Conservation (phyloP, 2,888 invertebrate genomes). For the Eupeodes luniger region DNA sequence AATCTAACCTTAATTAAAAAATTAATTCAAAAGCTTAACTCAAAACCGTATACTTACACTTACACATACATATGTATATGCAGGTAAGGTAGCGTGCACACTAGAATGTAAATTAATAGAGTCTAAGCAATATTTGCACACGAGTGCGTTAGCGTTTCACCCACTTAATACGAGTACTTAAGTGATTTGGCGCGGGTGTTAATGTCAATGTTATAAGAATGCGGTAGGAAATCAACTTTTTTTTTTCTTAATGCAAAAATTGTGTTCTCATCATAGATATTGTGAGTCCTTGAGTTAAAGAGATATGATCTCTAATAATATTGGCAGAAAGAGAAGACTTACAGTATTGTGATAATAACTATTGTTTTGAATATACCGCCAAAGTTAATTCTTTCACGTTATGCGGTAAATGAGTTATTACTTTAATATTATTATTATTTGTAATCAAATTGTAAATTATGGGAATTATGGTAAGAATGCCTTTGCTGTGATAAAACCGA, state of each 20-base stretch:
- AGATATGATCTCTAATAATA: constrained; percentile 5
- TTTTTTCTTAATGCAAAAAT: constrained; percentile 22
- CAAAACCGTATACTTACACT: constrained; percentile 10
- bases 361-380: constrained; percentile 33
- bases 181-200: constrained; percentile 50
- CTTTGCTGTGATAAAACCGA: neutral
- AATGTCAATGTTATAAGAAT: constrained; percentile 56
- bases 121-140: constrained; percentile 34
- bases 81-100: neutral
- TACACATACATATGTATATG: no score
- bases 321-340: constrained; percentile 25
- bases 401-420: constrained; percentile 36
- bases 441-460: constrained; percentile 59
- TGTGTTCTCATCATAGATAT: neutral
- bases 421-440: constrained; percentile 43
- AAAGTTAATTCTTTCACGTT: constrained; percentile 27
- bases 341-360: neutral
- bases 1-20: constrained; percentile 5
- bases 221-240: constrained; percentile 43
- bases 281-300: constrained; percentile 41
- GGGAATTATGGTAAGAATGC: constrained; percentile 33
- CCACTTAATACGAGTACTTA: constrained; percentile 19
- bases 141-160: constrained; percentile 58
- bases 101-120: constrained; percentile 54
- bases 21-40: constrained; percentile 32